Conservation (phyloP, 1,140 invertebrate genomes). For the Diorhabda sublineata region DNA sequence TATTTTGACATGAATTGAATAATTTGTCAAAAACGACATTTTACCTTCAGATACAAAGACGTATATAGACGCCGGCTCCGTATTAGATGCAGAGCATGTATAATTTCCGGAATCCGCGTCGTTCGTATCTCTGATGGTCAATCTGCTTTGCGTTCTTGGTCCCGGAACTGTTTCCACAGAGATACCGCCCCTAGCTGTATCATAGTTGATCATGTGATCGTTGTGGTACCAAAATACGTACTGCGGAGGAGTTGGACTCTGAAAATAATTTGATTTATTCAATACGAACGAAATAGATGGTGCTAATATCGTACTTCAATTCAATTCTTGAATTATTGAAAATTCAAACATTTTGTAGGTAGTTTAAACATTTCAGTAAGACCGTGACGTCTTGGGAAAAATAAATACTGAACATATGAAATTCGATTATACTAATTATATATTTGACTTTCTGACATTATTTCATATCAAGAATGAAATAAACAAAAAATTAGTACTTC, state of each 20-base stretch:
- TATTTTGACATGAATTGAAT: no score
- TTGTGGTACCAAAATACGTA: conserved; percentile 92
- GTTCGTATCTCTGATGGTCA: conserved; percentile 77
- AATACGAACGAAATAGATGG: not conserved
- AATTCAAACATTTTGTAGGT: no score
- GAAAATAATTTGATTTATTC: conserved; percentile 39
- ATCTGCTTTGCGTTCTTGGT: conserved; percentile 72
- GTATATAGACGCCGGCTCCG: conserved; percentile 81
- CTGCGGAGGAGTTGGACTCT: conserved; percentile 84
- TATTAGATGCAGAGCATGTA: conserved; percentile 84
- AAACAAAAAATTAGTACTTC: no score
- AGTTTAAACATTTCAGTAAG: no score
- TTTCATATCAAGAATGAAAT: no score
- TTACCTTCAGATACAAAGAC: conserved; percentile 88
- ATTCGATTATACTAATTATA: no score
- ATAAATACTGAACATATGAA: no score
- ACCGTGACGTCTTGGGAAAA: no score
- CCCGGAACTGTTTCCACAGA: conserved; percentile 82
- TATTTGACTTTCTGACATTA: no score
- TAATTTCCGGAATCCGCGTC: conserved; percentile 87
- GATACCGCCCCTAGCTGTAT: conserved; percentile 77
- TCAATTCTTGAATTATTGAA: not conserved
- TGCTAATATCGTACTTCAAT: not conserved
- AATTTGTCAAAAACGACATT: conserved; percentile 15
- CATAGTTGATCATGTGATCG: conserved; percentile 89